phyloP scores from a whole-genome alignment of 2,888 invertebrate genomes.

The Furcula furcula region DNA sequence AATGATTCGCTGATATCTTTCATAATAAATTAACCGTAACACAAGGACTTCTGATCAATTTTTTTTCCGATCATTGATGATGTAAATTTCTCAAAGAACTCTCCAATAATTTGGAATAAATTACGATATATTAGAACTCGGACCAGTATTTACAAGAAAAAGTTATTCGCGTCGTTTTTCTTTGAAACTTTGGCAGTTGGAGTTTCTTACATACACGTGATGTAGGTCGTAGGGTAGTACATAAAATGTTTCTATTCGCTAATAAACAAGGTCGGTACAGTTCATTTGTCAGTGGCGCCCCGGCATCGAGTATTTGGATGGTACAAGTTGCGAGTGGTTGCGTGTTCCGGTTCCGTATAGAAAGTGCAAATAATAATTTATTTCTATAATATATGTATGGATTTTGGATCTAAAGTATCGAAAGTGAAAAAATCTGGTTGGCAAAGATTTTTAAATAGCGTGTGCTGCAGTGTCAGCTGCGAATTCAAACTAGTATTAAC shows the following conservation, averaged over 20 bases:
- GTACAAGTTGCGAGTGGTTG: slow-evolving; percentile 18
- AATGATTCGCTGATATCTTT: too few relatives aligned
- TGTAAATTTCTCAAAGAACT: too few relatives aligned
- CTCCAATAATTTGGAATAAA: neutral
- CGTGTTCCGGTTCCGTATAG: neutral
- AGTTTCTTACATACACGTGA: slow-evolving; percentile 11
- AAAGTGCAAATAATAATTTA: too few relatives aligned
- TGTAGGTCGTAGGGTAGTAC: slow-evolving; percentile 23
- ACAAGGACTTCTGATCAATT: too few relatives aligned
- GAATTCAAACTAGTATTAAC: too few relatives aligned
- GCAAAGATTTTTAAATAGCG: too few relatives aligned
- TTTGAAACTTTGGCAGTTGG: slow-evolving; percentile 18
- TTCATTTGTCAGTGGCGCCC: slow-evolving; percentile 63
- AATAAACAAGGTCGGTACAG: slow-evolving; percentile 58
- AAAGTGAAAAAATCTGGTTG: too few relatives aligned
- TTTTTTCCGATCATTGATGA: too few relatives aligned
- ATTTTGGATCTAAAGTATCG: too few relatives aligned
- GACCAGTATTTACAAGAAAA: neutral
- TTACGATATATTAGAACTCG: neutral
- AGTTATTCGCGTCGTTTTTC: slow-evolving; percentile 5
- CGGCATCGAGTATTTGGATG: slow-evolving; percentile 31
- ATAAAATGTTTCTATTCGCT: slow-evolving; percentile 55
- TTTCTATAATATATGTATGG: too few relatives aligned
- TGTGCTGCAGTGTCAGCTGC: too few relatives aligned
- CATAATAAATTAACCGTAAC: too few relatives aligned